Percentiles rank a stretch among this genome's conserved stretches.
Evolutionary conservation across 2,888 invertebrate genomes (phyloP).

Genomic region (Noctua janthina): DNA sequence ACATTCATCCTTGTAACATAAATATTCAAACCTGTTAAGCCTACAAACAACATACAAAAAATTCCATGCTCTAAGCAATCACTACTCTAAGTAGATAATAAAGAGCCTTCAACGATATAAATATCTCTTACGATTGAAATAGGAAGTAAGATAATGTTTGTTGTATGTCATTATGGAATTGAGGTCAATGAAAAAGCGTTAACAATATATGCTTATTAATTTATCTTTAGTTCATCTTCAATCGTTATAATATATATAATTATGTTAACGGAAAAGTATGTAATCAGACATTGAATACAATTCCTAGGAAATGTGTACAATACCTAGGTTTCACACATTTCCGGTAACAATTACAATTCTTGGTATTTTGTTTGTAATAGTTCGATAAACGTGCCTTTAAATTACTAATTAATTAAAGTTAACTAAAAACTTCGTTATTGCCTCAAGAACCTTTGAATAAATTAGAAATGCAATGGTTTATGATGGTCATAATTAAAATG

Average conservation of each 20-base stretch:
- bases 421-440: conserved; percentile 14
- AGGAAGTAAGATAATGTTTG: conserved; percentile 75
- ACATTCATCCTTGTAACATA: neutral
- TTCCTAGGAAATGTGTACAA: too few species aligned
- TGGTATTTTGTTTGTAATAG: conserved; percentile 11
- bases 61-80: conserved; percentile 18
- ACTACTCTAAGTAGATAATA: conserved; percentile 58
- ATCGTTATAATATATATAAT: conserved; percentile 29
- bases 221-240: conserved; percentile 39
- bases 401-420: neutral
- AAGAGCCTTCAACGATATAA: conserved; percentile 67
- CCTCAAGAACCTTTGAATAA: neutral
- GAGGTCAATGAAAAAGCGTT: conserved; percentile 75
- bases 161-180: conserved; percentile 69
- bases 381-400: conserved; percentile 5
- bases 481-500: neutral
- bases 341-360: conserved; percentile 20
- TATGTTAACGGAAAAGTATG: too few species aligned
- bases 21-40: neutral
- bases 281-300: too few species aligned
- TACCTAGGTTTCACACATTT: too few species aligned
- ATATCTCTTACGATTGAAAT: conserved; percentile 65
- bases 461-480: neutral
- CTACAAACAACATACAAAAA: conserved; percentile 18
- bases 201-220: conserved; percentile 45